Conservation (phyloP, 2,888 invertebrate species). For the Lysandra coridon region DNA sequence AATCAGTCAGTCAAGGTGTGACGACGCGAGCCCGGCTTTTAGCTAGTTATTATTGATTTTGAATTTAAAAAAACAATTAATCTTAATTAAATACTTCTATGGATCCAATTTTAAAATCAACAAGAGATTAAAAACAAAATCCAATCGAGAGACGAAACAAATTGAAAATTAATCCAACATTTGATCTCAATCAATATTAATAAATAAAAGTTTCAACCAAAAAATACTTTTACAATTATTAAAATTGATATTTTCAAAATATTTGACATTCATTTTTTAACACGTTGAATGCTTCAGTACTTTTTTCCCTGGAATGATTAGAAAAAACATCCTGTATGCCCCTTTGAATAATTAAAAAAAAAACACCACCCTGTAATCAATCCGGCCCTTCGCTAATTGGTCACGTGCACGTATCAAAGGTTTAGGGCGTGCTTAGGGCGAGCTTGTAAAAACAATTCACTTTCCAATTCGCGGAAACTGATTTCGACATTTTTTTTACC, state of each 20-base stretch:
- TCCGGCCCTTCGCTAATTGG: slow-evolving; percentile 29
- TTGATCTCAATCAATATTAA: background rate
- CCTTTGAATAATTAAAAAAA: background rate
- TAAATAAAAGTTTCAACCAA: background rate
- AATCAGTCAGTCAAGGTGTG: no score
- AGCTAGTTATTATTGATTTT: no score
- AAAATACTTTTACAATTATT: background rate
- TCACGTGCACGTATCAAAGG: slow-evolving; percentile 32
- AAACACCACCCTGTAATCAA: slow-evolving; percentile 17
- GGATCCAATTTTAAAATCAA: background rate
- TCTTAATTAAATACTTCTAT: background rate
- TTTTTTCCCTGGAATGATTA: background rate
- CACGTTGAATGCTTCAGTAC: background rate
- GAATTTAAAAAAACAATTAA: no score
- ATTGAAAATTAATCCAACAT: slow-evolving; percentile 7
- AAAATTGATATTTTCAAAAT: background rate
- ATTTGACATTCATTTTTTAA: background rate
- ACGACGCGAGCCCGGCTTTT: no score
- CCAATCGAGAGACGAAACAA: background rate
- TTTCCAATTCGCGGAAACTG: background rate
- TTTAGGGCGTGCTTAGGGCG: slow-evolving; percentile 22
- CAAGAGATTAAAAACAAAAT: background rate
- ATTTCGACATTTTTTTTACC: background rate
- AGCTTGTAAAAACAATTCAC: slow-evolving; percentile 5
- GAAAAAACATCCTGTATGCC: background rate